phyloP scores from a whole-genome alignment of 1,140 invertebrate genomes.

The Heliconius hewitsoni region DNA sequence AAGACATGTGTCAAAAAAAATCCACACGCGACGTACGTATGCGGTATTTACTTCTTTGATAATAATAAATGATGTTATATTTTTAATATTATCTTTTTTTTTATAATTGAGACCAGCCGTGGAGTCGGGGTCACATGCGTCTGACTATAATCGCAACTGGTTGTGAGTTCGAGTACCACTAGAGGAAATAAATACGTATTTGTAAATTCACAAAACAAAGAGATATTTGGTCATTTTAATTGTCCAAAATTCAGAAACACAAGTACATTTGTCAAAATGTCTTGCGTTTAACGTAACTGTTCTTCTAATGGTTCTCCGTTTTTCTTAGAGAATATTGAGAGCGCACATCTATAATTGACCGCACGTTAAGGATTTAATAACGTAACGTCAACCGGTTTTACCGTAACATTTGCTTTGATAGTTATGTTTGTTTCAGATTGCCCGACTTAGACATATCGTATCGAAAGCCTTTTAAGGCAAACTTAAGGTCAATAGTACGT shows the following conservation, averaged over 20 bases:
- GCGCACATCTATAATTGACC: conserved; percentile 67
- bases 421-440: conserved; percentile 46
- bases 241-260: conserved; percentile 12
- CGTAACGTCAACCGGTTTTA: conserved; percentile 50
- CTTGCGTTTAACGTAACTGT: conserved; percentile 72
- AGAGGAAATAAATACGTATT: no score
- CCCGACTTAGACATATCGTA: conserved; percentile 38
- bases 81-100: background rate
- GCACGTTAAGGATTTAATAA: conserved; percentile 55
- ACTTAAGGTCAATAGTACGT: conserved; percentile 3
- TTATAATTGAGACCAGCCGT: background rate
- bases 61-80: background rate
- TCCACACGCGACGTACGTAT: no score
- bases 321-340: conserved; percentile 57
- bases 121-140: no score
- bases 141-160: no score
- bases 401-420: conserved; percentile 49
- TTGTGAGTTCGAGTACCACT: no score
- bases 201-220: no score
- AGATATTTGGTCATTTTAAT: no score
- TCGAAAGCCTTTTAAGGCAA: conserved; percentile 27
- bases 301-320: conserved; percentile 68
- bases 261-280: conserved; percentile 45
- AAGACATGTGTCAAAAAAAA: background rate
- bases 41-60: background rate